Evolutionary conservation across 2,113 vertebrate genomes (phyloP).

Genomic region (Nettapus auritus): DNA sequence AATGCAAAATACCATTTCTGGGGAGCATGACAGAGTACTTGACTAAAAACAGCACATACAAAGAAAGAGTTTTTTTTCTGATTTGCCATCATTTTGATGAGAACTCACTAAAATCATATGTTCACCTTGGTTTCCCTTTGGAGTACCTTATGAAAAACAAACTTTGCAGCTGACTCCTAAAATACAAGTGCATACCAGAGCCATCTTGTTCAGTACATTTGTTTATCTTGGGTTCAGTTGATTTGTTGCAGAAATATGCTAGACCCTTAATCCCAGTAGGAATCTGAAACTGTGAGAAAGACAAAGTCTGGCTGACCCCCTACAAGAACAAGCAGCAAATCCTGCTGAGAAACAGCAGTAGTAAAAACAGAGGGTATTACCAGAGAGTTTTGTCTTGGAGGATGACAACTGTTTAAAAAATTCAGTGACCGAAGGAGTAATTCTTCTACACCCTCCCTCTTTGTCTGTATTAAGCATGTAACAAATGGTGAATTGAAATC

Average conservation of each 20-base stretch:
- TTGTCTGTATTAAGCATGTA: slow-evolving; percentile 66
- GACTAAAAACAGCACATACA: neutral
- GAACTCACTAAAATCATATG: neutral
- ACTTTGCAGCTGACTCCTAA: slow-evolving; percentile 41
- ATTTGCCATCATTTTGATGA: neutral
- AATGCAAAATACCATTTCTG: slow-evolving; percentile 8
- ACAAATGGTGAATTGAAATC: slow-evolving; percentile 75
- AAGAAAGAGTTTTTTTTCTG: neutral
- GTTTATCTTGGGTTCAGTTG: slow-evolving; percentile 77
- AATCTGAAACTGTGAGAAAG: slow-evolving; percentile 81
- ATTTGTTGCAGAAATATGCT: slow-evolving; percentile 76
- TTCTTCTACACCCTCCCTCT: slow-evolving; percentile 55
- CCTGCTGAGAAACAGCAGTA: slow-evolving; percentile 76
- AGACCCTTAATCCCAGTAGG: slow-evolving; percentile 74
- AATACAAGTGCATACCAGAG: neutral
- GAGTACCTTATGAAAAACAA: neutral
- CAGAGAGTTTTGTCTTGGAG: slow-evolving; percentile 66
- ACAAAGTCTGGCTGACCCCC: slow-evolving; percentile 80
- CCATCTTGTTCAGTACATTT: slow-evolving; percentile 50
- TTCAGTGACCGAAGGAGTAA: slow-evolving; percentile 48
- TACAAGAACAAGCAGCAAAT: slow-evolving; percentile 69
- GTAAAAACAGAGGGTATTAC: slow-evolving; percentile 67
- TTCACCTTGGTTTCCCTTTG: slow-evolving; percentile 14
- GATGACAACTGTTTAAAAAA: slow-evolving; percentile 73
- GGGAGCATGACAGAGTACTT: neutral